Percentiles rank a stretch among this genome's conserved stretches.
Evolutionary conservation across 2,113 vertebrate species (phyloP).

Genomic region (Semicossyphus pulcher): DNA sequence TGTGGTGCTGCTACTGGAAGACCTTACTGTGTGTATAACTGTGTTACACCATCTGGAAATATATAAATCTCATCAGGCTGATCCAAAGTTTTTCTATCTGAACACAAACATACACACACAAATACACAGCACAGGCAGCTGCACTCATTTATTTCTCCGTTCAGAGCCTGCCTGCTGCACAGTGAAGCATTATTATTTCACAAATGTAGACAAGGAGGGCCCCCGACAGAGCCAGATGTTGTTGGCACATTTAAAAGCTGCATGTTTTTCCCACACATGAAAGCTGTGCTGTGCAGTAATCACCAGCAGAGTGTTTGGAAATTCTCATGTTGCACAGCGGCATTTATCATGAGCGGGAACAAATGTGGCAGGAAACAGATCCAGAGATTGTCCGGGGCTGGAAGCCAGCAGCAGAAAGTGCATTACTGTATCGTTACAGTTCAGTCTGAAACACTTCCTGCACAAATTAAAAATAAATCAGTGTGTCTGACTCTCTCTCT

Average conservation of each 20-base stretch:
- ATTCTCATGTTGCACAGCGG: not conserved
- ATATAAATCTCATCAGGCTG: not conserved
- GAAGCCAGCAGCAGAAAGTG: not conserved
- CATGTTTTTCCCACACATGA: not conserved
- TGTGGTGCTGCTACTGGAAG: not conserved
- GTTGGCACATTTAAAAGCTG: not conserved
- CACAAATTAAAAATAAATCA: not conserved
- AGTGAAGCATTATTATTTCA: not conserved
- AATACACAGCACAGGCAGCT: not conserved
- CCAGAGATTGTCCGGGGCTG: not conserved
- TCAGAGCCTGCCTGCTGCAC: not conserved
- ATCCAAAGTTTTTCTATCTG: not conserved
- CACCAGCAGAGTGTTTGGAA: not conserved
- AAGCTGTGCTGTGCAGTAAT: not conserved
- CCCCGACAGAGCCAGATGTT: not conserved
- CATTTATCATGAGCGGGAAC: not conserved
- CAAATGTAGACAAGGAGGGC: not conserved
- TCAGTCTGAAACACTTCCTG: not conserved
- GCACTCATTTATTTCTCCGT: not conserved
- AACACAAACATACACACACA: not conserved
- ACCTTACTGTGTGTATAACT: not conserved
- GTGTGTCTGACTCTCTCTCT: not conserved
- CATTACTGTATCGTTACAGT: not conserved
- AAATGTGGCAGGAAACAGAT: slow-evolving; percentile 15
- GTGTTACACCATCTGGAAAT: too few species aligned